A percentile compares a stretch with the other conserved stretches of the same genome.
Evolutionary conservation across 2,888 invertebrate species (phyloP).

Genomic region (Xiphydria camelus): DNA sequence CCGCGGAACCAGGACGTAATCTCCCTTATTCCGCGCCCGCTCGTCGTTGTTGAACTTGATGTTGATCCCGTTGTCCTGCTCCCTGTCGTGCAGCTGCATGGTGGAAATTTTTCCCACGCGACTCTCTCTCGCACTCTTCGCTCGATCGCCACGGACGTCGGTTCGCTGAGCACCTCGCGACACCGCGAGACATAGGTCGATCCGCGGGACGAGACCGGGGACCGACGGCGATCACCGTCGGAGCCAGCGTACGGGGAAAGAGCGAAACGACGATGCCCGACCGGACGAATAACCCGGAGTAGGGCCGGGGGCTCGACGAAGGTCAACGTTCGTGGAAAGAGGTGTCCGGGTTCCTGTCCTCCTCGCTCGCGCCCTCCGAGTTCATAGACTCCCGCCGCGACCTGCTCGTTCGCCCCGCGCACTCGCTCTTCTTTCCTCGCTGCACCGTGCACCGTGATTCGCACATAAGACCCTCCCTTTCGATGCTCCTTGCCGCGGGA

Average conservation of each 20-base stretch:
- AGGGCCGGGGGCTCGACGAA: too few species aligned
- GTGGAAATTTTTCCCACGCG: too few species aligned
- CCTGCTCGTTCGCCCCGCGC: slow-evolving; percentile 10
- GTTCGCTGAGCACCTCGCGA: too few species aligned
- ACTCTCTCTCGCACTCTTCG: too few species aligned
- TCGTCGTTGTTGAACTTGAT: slow-evolving; percentile 46
- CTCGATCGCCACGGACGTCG: not conserved
- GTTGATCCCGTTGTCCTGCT: slow-evolving; percentile 53
- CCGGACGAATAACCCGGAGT: too few species aligned
- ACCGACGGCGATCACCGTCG: too few species aligned
- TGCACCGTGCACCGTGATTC: slow-evolving; percentile 22
- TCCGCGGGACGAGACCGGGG: too few species aligned
- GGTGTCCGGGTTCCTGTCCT: slow-evolving; percentile 25
- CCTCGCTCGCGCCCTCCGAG: slow-evolving; percentile 32
- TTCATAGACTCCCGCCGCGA: slow-evolving; percentile 31
- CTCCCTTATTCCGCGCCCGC: slow-evolving; percentile 39
- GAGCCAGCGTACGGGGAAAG: too few species aligned
- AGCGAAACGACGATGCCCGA: too few species aligned
- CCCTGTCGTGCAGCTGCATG: slow-evolving; percentile 44
- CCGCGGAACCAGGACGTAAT: slow-evolving; percentile 43
- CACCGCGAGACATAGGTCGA: too few species aligned
- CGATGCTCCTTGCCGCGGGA: too few species aligned
- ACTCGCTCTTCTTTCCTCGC: slow-evolving; percentile 22
- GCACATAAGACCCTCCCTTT: slow-evolving; percentile 26
- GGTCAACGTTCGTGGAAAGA: slow-evolving; percentile 18